phyloP scores from a whole-genome alignment of 2,797 vertebrate species.

The Pogonophryne albipinna region DNA sequence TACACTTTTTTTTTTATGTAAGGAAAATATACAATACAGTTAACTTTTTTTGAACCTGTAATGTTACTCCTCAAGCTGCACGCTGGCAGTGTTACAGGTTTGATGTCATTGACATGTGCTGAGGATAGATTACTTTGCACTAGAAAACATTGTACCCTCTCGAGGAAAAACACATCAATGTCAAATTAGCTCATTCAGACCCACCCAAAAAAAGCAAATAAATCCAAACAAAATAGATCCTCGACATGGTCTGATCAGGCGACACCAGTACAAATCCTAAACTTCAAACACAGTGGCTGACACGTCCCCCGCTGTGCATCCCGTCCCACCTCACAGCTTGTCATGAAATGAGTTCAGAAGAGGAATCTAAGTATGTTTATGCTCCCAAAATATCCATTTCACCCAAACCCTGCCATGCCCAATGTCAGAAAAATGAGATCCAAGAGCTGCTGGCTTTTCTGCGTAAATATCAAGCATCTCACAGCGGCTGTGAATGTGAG shows the following conservation, averaged over 20 bases:
- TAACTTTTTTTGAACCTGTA: no score
- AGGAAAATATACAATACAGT: no score
- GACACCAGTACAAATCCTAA: conserved; percentile 43
- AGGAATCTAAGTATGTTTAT: conserved; percentile 39
- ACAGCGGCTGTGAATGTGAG: not conserved
- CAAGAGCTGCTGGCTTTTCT: conserved; percentile 40
- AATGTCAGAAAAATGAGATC: conserved; percentile 24
- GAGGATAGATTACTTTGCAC: conserved; percentile 23
- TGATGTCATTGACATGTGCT: conserved; percentile 33
- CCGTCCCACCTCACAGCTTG: conserved; percentile 47
- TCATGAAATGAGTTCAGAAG: conserved; percentile 38
- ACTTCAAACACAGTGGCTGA: conserved; percentile 63
- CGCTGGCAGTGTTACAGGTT: conserved; percentile 10
- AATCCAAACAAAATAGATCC: conserved; percentile 14
- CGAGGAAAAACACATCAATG: conserved; percentile 10
- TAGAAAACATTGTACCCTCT: conserved; percentile 8
- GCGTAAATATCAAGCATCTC: conserved; percentile 32
- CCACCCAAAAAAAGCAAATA: not conserved
- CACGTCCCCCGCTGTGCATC: conserved; percentile 31
- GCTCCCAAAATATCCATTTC: conserved; percentile 32
- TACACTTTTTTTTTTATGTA: no score
- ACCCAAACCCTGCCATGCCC: conserved; percentile 14
- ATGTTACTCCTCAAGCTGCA: not conserved
- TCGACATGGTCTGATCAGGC: conserved; percentile 26
- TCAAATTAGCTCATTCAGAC: conserved; percentile 36